Conservation (phyloP, 1,140 invertebrate species). For the Drosophila rhopaloa region DNA sequence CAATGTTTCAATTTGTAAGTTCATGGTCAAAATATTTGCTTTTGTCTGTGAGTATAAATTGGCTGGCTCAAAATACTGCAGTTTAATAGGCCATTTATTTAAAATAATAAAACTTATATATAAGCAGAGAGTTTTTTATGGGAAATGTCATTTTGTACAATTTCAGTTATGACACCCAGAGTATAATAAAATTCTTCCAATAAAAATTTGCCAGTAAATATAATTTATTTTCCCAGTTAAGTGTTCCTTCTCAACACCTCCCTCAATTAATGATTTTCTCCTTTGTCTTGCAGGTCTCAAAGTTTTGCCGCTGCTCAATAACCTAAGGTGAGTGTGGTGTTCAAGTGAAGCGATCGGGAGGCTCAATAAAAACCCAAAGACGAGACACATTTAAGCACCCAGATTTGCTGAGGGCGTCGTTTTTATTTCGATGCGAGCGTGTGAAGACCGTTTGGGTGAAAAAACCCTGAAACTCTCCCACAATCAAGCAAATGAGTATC, state of each 20-base stretch:
- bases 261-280: conserved; percentile 25
- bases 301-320: conserved; percentile 91
- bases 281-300: conserved; percentile 90
- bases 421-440: conserved; percentile 32
- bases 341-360: conserved; percentile 18
- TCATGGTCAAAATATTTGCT: too few species aligned
- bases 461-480: conserved; percentile 79
- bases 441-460: conserved; percentile 57
- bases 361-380: conserved; percentile 27
- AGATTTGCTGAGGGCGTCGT: conserved; percentile 28
- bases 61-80: too few species aligned
- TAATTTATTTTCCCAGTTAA: conserved; percentile 3
- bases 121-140: too few species aligned
- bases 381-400: conserved; percentile 50
- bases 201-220: background rate
- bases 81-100: too few species aligned
- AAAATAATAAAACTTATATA: too few species aligned
- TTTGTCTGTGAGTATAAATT: too few species aligned
- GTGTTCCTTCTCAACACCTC: background rate
- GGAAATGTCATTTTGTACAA: too few species aligned
- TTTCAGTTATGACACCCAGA: too few species aligned
- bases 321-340: conserved; percentile 89
- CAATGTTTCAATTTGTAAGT: too few species aligned
- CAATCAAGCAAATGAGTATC: conserved; percentile 67
- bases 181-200: too few species aligned